Percentiles rank a stretch among this genome's conserved stretches.
These are phyloP conservation scores for Cynaeus angustus DNA, from an alignment of 2,888 invertebrate genomes.

Conservation along the genomic window DNA sequence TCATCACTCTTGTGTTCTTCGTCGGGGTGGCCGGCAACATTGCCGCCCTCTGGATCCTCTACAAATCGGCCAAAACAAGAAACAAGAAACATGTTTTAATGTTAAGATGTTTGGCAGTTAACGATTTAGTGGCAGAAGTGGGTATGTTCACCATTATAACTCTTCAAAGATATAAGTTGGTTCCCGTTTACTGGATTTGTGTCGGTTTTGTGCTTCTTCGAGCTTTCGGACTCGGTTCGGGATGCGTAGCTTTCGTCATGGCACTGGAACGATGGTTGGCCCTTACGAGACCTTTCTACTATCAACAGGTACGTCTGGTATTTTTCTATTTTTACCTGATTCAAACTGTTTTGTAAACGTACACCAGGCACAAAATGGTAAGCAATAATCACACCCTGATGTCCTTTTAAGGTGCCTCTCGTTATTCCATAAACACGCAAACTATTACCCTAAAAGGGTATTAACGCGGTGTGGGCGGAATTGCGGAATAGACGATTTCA, in stretches of 20 bases:
- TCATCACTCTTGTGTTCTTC: conserved; percentile 76
- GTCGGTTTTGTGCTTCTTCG: conserved; percentile 82
- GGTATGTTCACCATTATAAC: conserved; percentile 85
- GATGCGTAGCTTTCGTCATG: conserved; percentile 92
- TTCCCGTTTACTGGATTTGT: conserved; percentile 75
- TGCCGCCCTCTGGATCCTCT: conserved; percentile 83
- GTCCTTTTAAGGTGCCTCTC: conserved; percentile 9
- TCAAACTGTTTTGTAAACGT: conserved; percentile 28
- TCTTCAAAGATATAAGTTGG: conserved; percentile 71
- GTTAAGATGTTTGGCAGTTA: conserved; percentile 84
- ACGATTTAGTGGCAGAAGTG: conserved; percentile 85
- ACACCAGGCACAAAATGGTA: conserved; percentile 25
- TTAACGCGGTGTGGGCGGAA: conserved; percentile 4
- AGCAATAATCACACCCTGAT: conserved; percentile 21
- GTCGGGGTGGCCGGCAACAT: conserved; percentile 84
- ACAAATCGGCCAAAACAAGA: conserved; percentile 81
- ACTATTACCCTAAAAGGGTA: conserved; percentile 7
- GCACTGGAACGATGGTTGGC: conserved; percentile 91
- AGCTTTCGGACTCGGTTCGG: conserved; percentile 89
- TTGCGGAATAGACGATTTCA: background rate
- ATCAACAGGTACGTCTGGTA: conserved; percentile 82
- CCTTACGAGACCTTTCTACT: conserved; percentile 88
- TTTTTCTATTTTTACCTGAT: conserved; percentile 19
- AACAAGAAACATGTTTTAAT: conserved; percentile 88
- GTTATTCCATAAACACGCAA: conserved; percentile 20